Base-by-base conservation (phyloP, 2,113 vertebrate genomes). In the Geothlypis trichas region DNA sequence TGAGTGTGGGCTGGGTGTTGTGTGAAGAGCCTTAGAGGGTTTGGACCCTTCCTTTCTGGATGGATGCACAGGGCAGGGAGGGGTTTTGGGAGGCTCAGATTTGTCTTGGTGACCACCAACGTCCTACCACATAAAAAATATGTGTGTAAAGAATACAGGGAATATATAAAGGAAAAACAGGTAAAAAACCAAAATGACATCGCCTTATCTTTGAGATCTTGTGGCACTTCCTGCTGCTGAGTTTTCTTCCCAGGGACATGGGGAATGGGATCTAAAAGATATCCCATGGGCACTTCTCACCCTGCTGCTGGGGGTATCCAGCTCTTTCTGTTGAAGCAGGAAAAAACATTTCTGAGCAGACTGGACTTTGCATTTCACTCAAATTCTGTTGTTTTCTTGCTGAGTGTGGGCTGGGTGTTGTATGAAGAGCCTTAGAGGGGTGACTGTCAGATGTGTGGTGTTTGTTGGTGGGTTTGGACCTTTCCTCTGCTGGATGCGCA, bases 201-300 rank as follows among this genome's bases (percentile, higher is more conserved):
- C 8, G 10, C n/a, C 2, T 62, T 66, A 5, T 28, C 27, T 85
- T 62, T 49, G 72, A 61, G 44, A 42, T 3, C 1, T 46, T 51
- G 42, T 0, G 1, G 13, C 67, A 31, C 19, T 88, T 95, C 15
- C 24, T 46, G 37, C 46, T 55, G 57, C 42, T 0, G 0, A 63
- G 44, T 42, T 91, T 76, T 88, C 35, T 28, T 23, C 35, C 76
- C 30, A 76, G 69, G 54, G 33, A 31, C 5, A 0, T 3, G 23
- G 31, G 58, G 71, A 39, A 58, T 1, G 8, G 7, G 14, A 9
- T 73, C 22, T 68, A 26, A 57, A 39, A 77, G 42, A 15, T 3
- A 63, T 3, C n/a, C 22, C 30, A 9, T 9, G 31, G 52, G 35
- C 72, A 5, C 10, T 28, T 4, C 51, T 58, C 33, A 66, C 13